Evolutionary conservation across 2,797 vertebrate species (phyloP).

Genomic region (Zalophus californianus): DNA sequence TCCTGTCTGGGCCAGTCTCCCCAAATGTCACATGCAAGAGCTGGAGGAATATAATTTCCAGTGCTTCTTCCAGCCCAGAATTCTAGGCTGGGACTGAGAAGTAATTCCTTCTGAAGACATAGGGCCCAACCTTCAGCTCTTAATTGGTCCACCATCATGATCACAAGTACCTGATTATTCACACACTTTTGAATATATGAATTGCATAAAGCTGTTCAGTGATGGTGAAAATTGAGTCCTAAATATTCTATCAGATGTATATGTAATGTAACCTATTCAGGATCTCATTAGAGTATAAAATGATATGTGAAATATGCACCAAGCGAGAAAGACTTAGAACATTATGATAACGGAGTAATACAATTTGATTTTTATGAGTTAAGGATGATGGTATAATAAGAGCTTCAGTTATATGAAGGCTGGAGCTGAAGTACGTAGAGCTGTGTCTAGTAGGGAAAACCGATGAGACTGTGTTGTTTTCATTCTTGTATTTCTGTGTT

Average conservation of each 20-base stretch:
- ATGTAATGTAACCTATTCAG: background rate
- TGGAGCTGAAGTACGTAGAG: background rate
- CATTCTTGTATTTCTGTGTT: background rate
- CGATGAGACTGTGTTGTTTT: background rate
- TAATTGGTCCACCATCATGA: background rate
- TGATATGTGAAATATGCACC: slow-evolving; percentile 29
- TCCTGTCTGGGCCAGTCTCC: background rate
- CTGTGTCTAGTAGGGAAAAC: background rate
- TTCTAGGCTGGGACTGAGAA: background rate
- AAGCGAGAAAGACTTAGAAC: background rate
- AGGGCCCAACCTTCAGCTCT: background rate
- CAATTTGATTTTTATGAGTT: slow-evolving; percentile 45
- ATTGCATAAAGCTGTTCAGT: slow-evolving; percentile 47
- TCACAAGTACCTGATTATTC: slow-evolving; percentile 48
- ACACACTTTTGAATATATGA: slow-evolving; percentile 29
- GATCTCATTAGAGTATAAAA: slow-evolving; percentile 47
- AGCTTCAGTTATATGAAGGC: background rate
- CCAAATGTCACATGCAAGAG: background rate
- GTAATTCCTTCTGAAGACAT: slow-evolving; percentile 26
- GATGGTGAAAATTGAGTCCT: slow-evolving; percentile 64
- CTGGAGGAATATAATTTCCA: background rate
- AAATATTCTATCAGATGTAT: slow-evolving; percentile 48
- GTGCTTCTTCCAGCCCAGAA: background rate
- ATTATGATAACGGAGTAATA: background rate
- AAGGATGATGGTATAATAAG: background rate